Evolutionary conservation across 53 echinoderm and acorn worm species (phyloP), one percentile per base, ranked within the genome.

Genomic region (Henricia sp.): DNA sequence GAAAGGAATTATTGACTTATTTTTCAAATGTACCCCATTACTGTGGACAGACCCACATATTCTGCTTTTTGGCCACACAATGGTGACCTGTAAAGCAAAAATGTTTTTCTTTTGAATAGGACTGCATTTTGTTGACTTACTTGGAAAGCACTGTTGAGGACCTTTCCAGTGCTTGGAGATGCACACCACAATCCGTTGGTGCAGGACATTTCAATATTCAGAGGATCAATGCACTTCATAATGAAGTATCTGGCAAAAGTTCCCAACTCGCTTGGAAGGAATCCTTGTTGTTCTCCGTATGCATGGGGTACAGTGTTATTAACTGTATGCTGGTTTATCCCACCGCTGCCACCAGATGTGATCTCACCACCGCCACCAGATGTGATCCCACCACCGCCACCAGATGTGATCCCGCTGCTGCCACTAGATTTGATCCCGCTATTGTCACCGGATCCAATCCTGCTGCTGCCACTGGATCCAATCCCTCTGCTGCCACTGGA

Each of bases 231-330:
- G 42, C 85, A 85, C 64, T 85, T 90, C 50, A 90, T 53, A 52
- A 90, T 82, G 82, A 90, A 90, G 82, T 70, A 90, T 50, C 86
- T 73, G 5, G 41, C 59, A 23, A 59, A 32, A 71, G 56, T 84
- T 23, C 14, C 44, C 4, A 56, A 57, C 32, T 46, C 25, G 36
- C 41, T 53, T 11, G 26, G 1, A 1, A 25, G 27, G 4, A 30
- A 52, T 35, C 29, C 71, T 59, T 57, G 59, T 56, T 57, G 58
- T 6, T 60, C 59, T 56, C 54, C 59, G 50, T 63, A 64, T 4
- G 63, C 64, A 20, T 80, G 72, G 35, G 43, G 36, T 35, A 1
- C 52, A 5, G 53, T 17, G 52, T 34, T 32, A 32, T 30, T 6
- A 27, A 32, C 62, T 33, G n/a, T n/a, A n/a, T n/a, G n/a, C n/a